These are phyloP conservation scores for Helicoverpa assulta DNA, from an alignment of 2,888 invertebrate genomes.

Conservation along the genomic window DNA sequence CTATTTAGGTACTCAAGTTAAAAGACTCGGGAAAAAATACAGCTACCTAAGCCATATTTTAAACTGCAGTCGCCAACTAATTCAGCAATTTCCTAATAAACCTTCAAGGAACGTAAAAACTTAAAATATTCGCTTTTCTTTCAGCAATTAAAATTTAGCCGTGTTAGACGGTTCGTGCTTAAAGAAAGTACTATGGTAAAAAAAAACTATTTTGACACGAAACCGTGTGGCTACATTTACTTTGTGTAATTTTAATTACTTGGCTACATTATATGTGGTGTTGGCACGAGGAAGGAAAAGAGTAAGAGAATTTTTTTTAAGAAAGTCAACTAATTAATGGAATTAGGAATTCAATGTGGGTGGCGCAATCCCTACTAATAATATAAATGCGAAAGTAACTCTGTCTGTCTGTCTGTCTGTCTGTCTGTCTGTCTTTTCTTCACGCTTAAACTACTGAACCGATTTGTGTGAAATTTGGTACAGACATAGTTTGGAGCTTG, in stretches of 20 bases:
- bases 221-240: slow-evolving; percentile 42
- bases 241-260: slow-evolving; percentile 56
- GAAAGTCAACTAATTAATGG: neutral
- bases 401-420: too few relatives aligned
- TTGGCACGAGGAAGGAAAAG: slow-evolving; percentile 22
- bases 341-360: neutral
- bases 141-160: slow-evolving; percentile 57
- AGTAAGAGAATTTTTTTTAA: slow-evolving; percentile 1
- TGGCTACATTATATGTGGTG: slow-evolving; percentile 37
- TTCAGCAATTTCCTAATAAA: slow-evolving; percentile 44
- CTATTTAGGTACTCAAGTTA: neutral
- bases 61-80: slow-evolving; percentile 20
- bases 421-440: too few relatives aligned
- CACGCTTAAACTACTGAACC: too few relatives aligned
- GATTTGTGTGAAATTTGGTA: too few relatives aligned
- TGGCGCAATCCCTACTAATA: too few relatives aligned
- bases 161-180: slow-evolving; percentile 55
- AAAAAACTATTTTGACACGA: slow-evolving; percentile 53
- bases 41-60: neutral
- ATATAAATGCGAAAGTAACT: too few relatives aligned
- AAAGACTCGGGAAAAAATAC: neutral
- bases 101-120: slow-evolving; percentile 36
- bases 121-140: slow-evolving; percentile 45
- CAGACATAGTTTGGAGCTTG: too few relatives aligned
- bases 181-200: slow-evolving; percentile 39